phyloP scores from a whole-genome alignment of 2,888 invertebrate species.

The Empis stercorea region DNA sequence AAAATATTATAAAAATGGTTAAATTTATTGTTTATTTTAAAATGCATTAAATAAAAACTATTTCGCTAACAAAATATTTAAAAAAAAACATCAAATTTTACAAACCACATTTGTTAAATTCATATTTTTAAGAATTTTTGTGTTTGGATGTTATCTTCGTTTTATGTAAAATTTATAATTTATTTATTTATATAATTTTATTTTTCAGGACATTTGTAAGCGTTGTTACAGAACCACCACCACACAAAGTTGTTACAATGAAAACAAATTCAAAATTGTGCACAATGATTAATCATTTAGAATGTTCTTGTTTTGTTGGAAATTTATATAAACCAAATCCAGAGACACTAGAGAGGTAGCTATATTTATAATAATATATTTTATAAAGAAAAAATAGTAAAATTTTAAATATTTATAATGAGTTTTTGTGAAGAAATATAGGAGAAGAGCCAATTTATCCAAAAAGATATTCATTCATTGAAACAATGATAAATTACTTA shows the following conservation, averaged over 20 bases:
- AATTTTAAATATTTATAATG: background rate
- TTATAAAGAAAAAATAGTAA: conserved; percentile 2
- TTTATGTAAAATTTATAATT: too few relatives aligned
- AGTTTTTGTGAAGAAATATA: too few relatives aligned
- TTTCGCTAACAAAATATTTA: too few relatives aligned
- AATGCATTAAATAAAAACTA: too few relatives aligned
- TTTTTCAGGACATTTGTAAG: conserved; percentile 38
- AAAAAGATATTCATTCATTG: background rate
- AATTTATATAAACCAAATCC: conserved; percentile 15
- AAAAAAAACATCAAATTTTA: too few relatives aligned
- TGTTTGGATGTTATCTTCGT: too few relatives aligned
- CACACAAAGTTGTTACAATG: conserved; percentile 14
- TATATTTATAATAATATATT: too few relatives aligned
- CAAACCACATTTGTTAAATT: too few relatives aligned
- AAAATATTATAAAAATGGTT: too few relatives aligned
- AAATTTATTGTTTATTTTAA: too few relatives aligned
- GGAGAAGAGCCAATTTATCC: background rate
- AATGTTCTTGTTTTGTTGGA: conserved; percentile 18
- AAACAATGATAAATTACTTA: background rate
- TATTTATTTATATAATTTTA: background rate
- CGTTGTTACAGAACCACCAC: conserved; percentile 35
- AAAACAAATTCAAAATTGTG: conserved; percentile 16
- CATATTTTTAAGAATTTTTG: too few relatives aligned
- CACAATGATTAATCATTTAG: conserved; percentile 16
- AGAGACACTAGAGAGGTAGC: conserved; percentile 13